Percentiles rank a stretch among this genome's conserved stretches.
Evolutionary conservation across 2,113 vertebrate genomes (phyloP).

Genomic region (Triplophysa tibetana): DNA sequence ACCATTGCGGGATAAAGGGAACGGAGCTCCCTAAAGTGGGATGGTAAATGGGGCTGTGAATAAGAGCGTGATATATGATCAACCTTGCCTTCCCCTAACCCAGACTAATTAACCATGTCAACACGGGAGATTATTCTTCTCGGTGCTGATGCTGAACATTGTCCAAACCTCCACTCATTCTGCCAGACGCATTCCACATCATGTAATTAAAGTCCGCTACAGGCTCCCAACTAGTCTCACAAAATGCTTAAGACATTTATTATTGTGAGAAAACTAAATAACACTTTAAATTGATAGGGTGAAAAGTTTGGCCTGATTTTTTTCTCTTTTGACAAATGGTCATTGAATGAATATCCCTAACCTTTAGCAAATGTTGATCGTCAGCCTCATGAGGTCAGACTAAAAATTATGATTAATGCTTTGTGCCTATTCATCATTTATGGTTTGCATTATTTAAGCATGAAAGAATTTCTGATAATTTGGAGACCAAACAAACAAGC

Average conservation of each 20-base stretch:
- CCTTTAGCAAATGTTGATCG: no score
- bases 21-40: conserved; percentile 64
- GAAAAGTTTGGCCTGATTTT: not conserved
- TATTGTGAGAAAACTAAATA: not conserved
- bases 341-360: no score
- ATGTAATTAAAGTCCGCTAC: conserved; percentile 43
- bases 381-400: no score
- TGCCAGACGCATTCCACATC: conserved; percentile 31
- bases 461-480: no score
- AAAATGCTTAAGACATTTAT: not conserved
- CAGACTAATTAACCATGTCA: conserved; percentile 66
- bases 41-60: conserved; percentile 56
- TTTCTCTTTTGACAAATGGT: no score
- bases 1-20: conserved; percentile 51
- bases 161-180: conserved; percentile 31
- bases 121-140: conserved; percentile 60
- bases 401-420: no score
- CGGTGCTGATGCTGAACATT: conserved; percentile 54
- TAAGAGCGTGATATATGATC: conserved; percentile 59
- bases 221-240: not conserved
- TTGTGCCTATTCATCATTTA: no score
- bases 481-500: no score
- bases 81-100: conserved; percentile 60
- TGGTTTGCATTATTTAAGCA: no score
- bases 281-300: not conserved